These are phyloP conservation scores for Chrysogorgia sp. DNA, from an alignment of 92 coral and sea anemone genomes.

Conservation along the genomic window DNA sequence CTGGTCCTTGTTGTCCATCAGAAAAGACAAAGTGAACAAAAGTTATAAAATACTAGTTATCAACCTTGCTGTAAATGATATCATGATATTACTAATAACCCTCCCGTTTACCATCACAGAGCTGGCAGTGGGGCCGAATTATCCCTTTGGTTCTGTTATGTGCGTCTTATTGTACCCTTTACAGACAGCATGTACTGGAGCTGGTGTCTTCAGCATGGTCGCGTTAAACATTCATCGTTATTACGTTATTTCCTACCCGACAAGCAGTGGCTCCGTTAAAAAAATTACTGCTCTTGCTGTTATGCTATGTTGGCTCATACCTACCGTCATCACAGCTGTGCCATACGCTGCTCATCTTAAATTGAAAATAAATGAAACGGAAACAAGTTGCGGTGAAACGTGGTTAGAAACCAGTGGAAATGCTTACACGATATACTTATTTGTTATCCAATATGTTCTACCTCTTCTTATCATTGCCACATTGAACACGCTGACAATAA, in stretches of 20 bases:
- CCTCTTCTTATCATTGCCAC: slow-evolving; percentile 34
- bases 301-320: slow-evolving; percentile 26
- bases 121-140: neutral
- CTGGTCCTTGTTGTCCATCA: slow-evolving; percentile 14
- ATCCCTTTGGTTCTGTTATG: slow-evolving; percentile 31
- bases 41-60: slow-evolving; percentile 38
- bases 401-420: neutral
- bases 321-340: slow-evolving; percentile 17
- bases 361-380: neutral
- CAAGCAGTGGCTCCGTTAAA: slow-evolving; percentile 6
- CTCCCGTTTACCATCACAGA: slow-evolving; percentile 19
- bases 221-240: slow-evolving; percentile 32
- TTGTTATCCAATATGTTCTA: slow-evolving; percentile 20
- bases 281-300: slow-evolving; percentile 2
- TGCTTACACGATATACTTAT: slow-evolving; percentile 19
- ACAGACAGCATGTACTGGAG: slow-evolving; percentile 27
- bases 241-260: slow-evolving; percentile 24
- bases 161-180: slow-evolving; percentile 31
- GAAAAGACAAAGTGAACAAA: slow-evolving; percentile 8
- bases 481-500: slow-evolving; percentile 29
- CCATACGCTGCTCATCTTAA: slow-evolving; percentile 16
- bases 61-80: slow-evolving; percentile 30
- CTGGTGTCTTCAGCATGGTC: slow-evolving; percentile 33
- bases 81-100: slow-evolving; percentile 4
- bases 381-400: neutral